phyloP scores from a whole-genome alignment of 2,888 invertebrate genomes.

The Drosophila basisetae region DNA sequence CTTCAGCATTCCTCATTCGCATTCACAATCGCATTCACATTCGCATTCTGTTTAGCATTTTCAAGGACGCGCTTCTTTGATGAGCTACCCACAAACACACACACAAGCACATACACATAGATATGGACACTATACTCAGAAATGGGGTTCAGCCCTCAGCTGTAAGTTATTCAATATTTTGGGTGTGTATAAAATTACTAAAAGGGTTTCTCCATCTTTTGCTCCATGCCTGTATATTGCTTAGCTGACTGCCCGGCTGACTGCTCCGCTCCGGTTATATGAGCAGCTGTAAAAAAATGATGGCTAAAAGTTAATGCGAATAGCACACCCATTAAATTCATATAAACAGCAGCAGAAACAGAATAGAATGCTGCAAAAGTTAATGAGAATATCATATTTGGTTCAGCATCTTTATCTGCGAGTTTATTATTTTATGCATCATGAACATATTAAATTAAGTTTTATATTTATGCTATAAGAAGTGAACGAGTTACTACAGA shows the following conservation, averaged over 20 bases:
- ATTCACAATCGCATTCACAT: slow-evolving; percentile 40
- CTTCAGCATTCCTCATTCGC: slow-evolving; percentile 44
- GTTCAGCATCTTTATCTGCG: neutral
- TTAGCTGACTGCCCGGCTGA: slow-evolving; percentile 19
- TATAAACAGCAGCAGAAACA: neutral
- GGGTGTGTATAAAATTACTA: slow-evolving; percentile 64
- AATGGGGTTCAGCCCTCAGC: slow-evolving; percentile 26
- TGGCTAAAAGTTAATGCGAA: slow-evolving; percentile 39
- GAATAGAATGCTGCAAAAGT: slow-evolving; percentile 12
- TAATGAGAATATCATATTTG: slow-evolving; percentile 17
- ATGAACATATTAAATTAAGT: neutral
- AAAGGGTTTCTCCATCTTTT: slow-evolving; percentile 54
- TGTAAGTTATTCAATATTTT: slow-evolving; percentile 63
- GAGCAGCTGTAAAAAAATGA: slow-evolving; percentile 52
- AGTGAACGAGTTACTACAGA: neutral
- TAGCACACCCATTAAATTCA: slow-evolving; percentile 33
- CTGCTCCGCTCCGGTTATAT: slow-evolving; percentile 14
- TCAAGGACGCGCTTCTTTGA: slow-evolving; percentile 57
- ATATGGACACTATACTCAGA: slow-evolving; percentile 8
- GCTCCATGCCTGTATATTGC: neutral
- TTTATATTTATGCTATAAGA: slow-evolving; percentile 3
- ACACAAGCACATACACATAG: neutral
- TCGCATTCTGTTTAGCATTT: slow-evolving; percentile 52
- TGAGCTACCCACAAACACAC: slow-evolving; percentile 26
- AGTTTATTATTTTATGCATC: neutral